Evolutionary conservation across 2,113 vertebrate species (phyloP), one percentile per base, ranked within the genome.

Genomic region (Strigops habroptila): DNA sequence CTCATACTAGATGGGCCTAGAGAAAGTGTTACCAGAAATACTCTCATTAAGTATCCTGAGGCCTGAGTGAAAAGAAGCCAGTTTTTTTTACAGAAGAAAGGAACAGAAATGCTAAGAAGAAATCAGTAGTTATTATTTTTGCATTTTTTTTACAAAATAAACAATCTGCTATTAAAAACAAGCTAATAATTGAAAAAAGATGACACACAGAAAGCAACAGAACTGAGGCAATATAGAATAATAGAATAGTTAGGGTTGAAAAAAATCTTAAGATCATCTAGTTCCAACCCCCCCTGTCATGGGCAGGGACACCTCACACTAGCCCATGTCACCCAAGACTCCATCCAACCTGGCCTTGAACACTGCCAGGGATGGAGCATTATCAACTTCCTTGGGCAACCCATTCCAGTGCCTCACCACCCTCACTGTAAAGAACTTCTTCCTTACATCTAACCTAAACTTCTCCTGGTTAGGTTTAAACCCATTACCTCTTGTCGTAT

Each of bases 61-160:
- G 27, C 1, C 21, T 57, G 33, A 41, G 6, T 24, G 21, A 43
- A 64, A 79, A 74, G 4, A 44, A 57, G 4, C 2, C 0, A 10
- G 3, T 6, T 49, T 53, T 68, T 44, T 55, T 71, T 43, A 48
- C 3, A 31, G 22, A 31, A 28, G 3, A 92, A 86, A 1, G 0
- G 41, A 88, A 60, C 3, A 43, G 4, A 83, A 83, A 62, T 12
- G 1, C 3, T 41, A 17, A 3, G 4, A 83, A 76, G 6, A 71
- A 82, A 24, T 51, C 25, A 30, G 3, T 23, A 49, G 18, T 30
- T 0, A 3, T 23, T 41, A 25, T 24, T 28, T 81, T 51, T 69
- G 8, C 1, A 1, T 62, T 5, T 21, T 39, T 41, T 37, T 23
- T 8, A 2, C 11, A 62, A 82, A 79, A 62, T 9, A 48, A 10